phyloP scores from a whole-genome alignment of 2,888 invertebrate species.

The Amiota minor region DNA sequence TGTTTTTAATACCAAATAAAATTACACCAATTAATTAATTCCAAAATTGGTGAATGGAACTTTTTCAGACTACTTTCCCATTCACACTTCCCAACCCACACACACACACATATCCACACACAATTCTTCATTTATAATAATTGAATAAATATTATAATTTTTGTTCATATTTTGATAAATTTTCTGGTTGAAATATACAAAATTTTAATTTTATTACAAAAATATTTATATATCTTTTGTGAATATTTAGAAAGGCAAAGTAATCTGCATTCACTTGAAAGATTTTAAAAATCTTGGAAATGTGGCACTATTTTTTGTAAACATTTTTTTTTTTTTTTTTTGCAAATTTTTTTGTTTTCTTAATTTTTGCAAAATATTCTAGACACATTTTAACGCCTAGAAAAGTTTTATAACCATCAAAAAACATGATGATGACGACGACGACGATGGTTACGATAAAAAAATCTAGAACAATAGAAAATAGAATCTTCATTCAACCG shows the following conservation, averaged over 20 bases:
- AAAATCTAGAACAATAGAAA: neutral
- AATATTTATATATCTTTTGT: too few relatives aligned
- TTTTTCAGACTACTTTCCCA: neutral
- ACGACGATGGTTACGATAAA: neutral
- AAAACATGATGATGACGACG: neutral
- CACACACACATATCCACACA: too few relatives aligned
- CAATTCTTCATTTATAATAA: too few relatives aligned
- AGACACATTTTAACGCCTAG: conserved; percentile 12
- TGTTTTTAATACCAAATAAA: conserved; percentile 16
- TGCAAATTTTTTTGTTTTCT: neutral
- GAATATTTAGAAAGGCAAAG: too few relatives aligned
- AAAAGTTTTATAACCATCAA: conserved; percentile 11
- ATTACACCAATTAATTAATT: neutral
- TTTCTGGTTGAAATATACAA: neutral
- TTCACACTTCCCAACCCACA: too few relatives aligned
- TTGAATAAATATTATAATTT: too few relatives aligned
- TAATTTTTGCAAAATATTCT: conserved; percentile 25
- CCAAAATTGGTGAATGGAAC: neutral
- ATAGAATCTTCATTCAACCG: too few relatives aligned
- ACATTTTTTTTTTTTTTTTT: too few relatives aligned
- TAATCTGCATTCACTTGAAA: too few relatives aligned
- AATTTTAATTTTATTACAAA: too few relatives aligned
- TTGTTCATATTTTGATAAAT: neutral
- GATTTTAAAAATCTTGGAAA: too few relatives aligned
- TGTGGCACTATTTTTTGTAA: too few relatives aligned